Evolutionary conservation across 2,797 vertebrate genomes (phyloP), one percentile per base, ranked within the genome.

Genomic region (Sciaenops ocellatus): DNA sequence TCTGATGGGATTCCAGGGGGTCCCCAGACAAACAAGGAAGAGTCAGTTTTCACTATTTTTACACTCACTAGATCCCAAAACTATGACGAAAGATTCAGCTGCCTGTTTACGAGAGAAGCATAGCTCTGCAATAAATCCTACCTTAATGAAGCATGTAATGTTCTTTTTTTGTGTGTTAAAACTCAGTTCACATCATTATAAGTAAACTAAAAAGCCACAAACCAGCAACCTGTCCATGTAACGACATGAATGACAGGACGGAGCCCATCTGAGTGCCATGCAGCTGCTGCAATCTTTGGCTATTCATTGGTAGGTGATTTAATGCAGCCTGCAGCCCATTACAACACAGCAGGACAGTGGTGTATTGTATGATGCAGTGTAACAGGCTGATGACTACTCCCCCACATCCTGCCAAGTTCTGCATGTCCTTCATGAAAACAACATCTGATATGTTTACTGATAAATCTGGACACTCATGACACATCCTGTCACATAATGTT

Each of bases 321-420:
- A 77, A 88, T 78, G 54, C 86, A 76, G 44, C 56, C 75, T 85
- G 85, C 52, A 70, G 82, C 57, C 56, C 83, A 79, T 85, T 90
- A 83, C 82, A 90, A 90, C 89, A 81, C 84, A 85, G 73, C 78
- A 48, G 87, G 85, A 92, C 91, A 91, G 88, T 90, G 85, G 62
- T n/a, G 85, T 81, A 89, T 90, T 91, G 90, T 91, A 57, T 76
- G 87, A 83, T 78, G 75, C 69, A 83, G 85, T 57, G 83, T 67
- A 87, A 84, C 79, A 69, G 83, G 42, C 82, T 30, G 82, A 86
- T 85, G 88, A 89, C 80, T 84, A 42, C 87, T 78, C 88, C 73
- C 84, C 72, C 81, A 85, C 77, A 87, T 82, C 87, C 90, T 87
- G 88, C 86, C 87, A 86, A 83, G 41, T 61, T 71, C 83, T 87